Evolutionary conservation across 2,797 vertebrate genomes (phyloP).

Genomic region (Glyptemys insculpta): DNA sequence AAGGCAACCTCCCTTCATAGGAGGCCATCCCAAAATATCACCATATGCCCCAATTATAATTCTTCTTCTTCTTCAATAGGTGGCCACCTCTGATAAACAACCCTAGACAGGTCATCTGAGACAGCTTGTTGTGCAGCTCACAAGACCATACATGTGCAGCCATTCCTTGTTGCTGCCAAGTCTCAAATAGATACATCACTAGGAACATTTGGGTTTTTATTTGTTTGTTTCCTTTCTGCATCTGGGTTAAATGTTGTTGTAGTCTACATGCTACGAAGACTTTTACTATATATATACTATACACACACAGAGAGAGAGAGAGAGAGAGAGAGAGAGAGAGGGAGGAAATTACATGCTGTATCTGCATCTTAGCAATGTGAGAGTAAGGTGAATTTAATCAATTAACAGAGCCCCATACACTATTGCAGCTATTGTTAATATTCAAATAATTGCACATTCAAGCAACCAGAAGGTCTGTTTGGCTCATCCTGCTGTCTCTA

Average conservation of each 20-base stretch:
- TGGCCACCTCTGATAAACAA: neutral
- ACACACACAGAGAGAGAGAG: neutral
- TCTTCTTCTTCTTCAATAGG: neutral
- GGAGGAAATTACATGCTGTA: neutral
- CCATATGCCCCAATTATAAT: fast-evolving
- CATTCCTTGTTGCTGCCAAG: neutral
- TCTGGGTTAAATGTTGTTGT: neutral
- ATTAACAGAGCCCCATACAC: neutral
- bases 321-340: too few relatives aligned
- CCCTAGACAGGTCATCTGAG: neutral
- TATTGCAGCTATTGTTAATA: neutral
- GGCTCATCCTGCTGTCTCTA: neutral
- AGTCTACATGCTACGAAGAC: neutral
- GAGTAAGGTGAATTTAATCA: neutral
- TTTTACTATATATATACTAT: too few relatives aligned
- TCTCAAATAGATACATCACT: fast-evolving
- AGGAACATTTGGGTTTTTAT: neutral
- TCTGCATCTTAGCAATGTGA: fast-evolving
- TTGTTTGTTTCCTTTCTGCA: neutral
- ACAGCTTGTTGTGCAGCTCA: fast-evolving
- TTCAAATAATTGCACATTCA: fast-evolving
- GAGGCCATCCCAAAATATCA: neutral
- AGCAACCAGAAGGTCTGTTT: neutral
- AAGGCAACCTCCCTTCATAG: neutral
- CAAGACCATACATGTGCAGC: neutral